Conservation (phyloP, 2,113 vertebrate genomes). For the Anhinga anhinga region DNA sequence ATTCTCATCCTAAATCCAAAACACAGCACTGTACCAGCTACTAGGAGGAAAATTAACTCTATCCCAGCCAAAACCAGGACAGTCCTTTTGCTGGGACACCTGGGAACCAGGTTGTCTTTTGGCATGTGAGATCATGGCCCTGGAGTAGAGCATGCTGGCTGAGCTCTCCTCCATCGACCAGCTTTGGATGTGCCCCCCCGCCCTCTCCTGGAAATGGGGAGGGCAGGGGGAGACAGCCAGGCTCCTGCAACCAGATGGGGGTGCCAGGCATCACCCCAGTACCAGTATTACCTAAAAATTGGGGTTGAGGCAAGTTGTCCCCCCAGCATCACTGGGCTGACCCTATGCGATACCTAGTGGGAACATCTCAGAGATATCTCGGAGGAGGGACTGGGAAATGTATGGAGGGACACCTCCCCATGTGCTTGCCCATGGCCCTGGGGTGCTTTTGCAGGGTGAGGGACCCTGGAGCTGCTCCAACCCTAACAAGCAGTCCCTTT, state of each 20-base stretch:
- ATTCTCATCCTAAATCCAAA: too few species aligned
- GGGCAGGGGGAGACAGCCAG: background rate
- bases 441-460: background rate
- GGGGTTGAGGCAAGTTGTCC: background rate
- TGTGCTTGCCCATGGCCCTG: background rate
- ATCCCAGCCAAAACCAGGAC: too few species aligned
- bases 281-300: background rate
- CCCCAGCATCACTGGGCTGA: background rate
- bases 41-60: too few species aligned
- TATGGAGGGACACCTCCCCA: background rate
- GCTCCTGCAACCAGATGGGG: fast-evolving
- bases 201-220: background rate
- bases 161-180: background rate
- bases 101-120: background rate
- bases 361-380: fast-evolving
- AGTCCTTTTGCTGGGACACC: background rate
- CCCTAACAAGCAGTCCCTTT: background rate
- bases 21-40: too few species aligned
- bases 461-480: background rate
- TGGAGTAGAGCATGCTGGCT: too few species aligned
- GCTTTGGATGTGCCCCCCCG: fast-evolving
- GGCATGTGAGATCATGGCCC: background rate
- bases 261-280: background rate
- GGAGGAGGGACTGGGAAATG: background rate
- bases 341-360: fast-evolving